Evolutionary conservation across 2,797 vertebrate species (phyloP), one percentile per base, ranked within the genome.

Genomic region (Crypturellus tataupa): DNA sequence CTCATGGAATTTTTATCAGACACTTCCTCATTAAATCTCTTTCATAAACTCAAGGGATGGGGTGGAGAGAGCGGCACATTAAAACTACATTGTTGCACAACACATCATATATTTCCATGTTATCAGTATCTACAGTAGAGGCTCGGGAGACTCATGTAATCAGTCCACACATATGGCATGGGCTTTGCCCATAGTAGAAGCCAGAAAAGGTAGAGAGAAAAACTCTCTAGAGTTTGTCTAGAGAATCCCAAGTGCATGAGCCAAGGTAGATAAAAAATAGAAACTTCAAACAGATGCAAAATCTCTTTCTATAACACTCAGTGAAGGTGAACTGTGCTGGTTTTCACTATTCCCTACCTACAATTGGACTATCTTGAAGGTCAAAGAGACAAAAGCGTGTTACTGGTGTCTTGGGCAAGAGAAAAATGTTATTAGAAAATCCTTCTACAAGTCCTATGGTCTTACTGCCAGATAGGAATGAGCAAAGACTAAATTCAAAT

Each of bases 281-380:
- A 40, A 71, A 79, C 58, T 88, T 86, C 31, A 27, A 78, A 69
- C n/a, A 68, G n/a, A 25, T 25, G 14, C 56, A 3, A 67, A 70
- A 39, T 33, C 62, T 88, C 29, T 84, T 47, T 68, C 31, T 1
- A 0, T 31, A 5, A 3, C 23, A 25, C 20, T 70, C 31, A 81
- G 17, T 0, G 0, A 77, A 86, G 37, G 12, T 14, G 8, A 69
- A 3, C 2, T 1, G 20, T 55, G 8, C 13, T 33, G 80, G 7
- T 12, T 12, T 40, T 87, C 21, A 53, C 13, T 67, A 63, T 17
- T 42, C 12, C 47, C 25, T 40, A 14, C 19, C 24, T 58, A 39
- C 27, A 4, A 5, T 44, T 12, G 46, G 25, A 72, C 12, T 25
- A 77, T 40, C 44, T 90, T 8, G 16, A 42, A 80, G 42, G 31